These are phyloP conservation scores for Heteromyza rotundicornis DNA, from an alignment of 2,888 invertebrate genomes.

Conservation along the genomic window DNA sequence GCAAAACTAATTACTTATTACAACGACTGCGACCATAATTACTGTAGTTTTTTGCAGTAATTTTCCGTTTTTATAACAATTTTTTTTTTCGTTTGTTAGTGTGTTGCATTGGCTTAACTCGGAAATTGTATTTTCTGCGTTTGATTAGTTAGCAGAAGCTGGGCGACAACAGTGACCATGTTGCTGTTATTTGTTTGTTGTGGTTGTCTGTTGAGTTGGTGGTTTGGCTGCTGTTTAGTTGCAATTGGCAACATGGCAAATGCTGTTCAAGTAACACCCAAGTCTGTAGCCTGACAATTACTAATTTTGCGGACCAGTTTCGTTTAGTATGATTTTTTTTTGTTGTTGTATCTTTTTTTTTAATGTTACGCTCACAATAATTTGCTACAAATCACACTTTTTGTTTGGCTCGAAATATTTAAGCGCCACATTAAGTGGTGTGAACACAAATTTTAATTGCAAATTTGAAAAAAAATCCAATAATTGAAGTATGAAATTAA, in stretches of 20 bases:
- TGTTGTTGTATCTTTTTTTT: not conserved
- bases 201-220: no score
- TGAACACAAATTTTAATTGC: no score
- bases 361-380: not conserved
- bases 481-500: no score
- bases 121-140: slow-evolving; percentile 7
- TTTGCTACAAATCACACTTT: not conserved
- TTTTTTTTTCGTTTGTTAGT: slow-evolving; percentile 9
- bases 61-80: no score
- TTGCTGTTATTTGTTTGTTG: no score
- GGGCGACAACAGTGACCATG: not conserved
- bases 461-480: no score
- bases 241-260: not conserved
- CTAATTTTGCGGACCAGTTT: no score
- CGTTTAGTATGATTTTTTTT: no score
- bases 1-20: slow-evolving; percentile 39
- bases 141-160: slow-evolving; percentile 3
- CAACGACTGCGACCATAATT: slow-evolving; percentile 33
- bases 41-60: slow-evolving; percentile 17
- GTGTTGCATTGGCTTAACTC: not conserved
- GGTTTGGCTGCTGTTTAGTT: not conserved
- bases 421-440: no score
- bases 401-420: not conserved
- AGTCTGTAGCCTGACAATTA: not conserved
- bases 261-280: not conserved